Evolutionary conservation across 2,888 invertebrate species (phyloP).

Genomic region (Acrobasis repandana): DNA sequence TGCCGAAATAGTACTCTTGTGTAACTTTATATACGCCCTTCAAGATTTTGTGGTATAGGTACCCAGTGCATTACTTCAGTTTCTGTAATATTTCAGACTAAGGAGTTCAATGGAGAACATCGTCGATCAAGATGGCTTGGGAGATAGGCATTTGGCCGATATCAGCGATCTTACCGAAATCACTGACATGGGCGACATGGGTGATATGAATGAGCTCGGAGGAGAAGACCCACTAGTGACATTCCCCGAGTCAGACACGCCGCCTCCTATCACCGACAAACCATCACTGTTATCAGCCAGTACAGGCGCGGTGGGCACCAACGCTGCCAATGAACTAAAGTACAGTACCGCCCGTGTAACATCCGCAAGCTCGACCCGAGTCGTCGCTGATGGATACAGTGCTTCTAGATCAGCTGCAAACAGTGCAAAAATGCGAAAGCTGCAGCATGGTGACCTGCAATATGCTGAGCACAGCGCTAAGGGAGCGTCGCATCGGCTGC

Average conservation of each 20-base stretch:
- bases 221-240: constrained; percentile 88
- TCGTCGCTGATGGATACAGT: constrained; percentile 91
- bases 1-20: constrained; percentile 28
- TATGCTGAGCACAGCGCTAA: constrained; percentile 91
- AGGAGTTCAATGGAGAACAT: constrained; percentile 91
- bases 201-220: constrained; percentile 72
- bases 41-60: not conserved
- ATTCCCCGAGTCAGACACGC: constrained; percentile 91
- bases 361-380: constrained; percentile 88
- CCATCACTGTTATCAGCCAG: constrained; percentile 72
- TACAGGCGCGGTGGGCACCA: constrained; percentile 64
- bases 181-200: constrained; percentile 76
- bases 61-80: not conserved
- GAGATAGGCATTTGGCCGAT: constrained; percentile 70
- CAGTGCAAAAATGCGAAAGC: constrained; percentile 76
- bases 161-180: constrained; percentile 78
- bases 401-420: constrained; percentile 84
- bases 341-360: constrained; percentile 93
- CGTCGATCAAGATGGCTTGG: constrained; percentile 85
- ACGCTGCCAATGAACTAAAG: constrained; percentile 87
- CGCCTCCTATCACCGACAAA: constrained; percentile 80
- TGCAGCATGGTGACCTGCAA: constrained; percentile 92
- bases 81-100: constrained; percentile 70
- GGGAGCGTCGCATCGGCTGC: constrained; percentile 88
- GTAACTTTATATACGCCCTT: constrained; percentile 7